phyloP scores from a whole-genome alignment of 1,140 invertebrate genomes.

The Bombus breviceps region DNA sequence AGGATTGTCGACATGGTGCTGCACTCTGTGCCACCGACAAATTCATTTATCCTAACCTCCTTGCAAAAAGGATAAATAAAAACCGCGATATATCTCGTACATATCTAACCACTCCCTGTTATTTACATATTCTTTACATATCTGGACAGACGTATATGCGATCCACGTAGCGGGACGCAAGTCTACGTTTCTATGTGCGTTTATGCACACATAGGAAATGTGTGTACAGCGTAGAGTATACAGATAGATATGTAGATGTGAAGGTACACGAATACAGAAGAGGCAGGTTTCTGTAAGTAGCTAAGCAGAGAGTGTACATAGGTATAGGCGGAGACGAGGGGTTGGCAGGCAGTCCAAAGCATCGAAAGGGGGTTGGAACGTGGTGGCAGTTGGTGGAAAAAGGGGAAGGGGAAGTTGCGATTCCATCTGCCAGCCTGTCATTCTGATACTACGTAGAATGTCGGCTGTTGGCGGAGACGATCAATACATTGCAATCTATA shows the following conservation, averaged over 20 bases:
- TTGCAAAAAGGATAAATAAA: conserved; percentile 29
- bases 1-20: neutral
- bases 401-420: conserved; percentile 76
- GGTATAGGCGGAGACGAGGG: conserved; percentile 79
- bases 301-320: conserved; percentile 69
- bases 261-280: neutral
- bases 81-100: conserved; percentile 39
- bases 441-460: conserved; percentile 81
- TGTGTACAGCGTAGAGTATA: no score
- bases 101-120: conserved; percentile 47
- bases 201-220: neutral
- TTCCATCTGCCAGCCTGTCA: conserved; percentile 83
- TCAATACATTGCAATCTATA: conserved; percentile 83
- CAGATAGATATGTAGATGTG: no score
- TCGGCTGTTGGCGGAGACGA: conserved; percentile 78
- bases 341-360: conserved; percentile 74
- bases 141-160: neutral
- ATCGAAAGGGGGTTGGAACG: conserved; percentile 72
- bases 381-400: conserved; percentile 72
- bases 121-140: conserved; percentile 57
- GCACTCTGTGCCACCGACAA: conserved; percentile 26
- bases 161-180: neutral
- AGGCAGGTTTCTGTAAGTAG: conserved; percentile 35
- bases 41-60: conserved; percentile 34
- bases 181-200: neutral